phyloP scores from a whole-genome alignment of 2,113 vertebrate species.

The Clinocottus analis region DNA sequence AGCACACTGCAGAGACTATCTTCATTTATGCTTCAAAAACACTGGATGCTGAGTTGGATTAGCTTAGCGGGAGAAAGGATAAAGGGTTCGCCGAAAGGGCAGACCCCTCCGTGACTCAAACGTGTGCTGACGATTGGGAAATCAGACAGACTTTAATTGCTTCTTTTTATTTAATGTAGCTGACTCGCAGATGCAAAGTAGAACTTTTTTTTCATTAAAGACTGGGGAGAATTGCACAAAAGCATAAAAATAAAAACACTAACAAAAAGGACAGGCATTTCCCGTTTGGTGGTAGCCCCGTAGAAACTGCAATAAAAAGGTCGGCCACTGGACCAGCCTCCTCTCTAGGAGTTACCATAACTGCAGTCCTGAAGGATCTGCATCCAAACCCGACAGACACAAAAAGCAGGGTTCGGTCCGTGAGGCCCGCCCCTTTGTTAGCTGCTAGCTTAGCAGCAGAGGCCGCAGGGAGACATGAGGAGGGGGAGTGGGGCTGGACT shows the following conservation, averaged over 20 bases:
- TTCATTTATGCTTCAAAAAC: slow-evolving; percentile 86
- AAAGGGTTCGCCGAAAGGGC: slow-evolving; percentile 56
- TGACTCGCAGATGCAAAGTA: slow-evolving; percentile 61
- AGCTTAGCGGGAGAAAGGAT: slow-evolving; percentile 69
- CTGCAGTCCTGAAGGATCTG: slow-evolving; percentile 46
- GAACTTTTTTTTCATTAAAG: slow-evolving; percentile 64
- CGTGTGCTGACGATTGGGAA: slow-evolving; percentile 61
- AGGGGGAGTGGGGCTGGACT: slow-evolving; percentile 40
- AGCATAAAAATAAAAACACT: slow-evolving; percentile 21
- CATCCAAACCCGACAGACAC: slow-evolving; percentile 2
- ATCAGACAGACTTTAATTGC: slow-evolving; percentile 58
- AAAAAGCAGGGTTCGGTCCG: slow-evolving; percentile 40
- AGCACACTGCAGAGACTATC: slow-evolving; percentile 80
- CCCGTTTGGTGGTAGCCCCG: slow-evolving; percentile 41
- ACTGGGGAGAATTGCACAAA: slow-evolving; percentile 77
- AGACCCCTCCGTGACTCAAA: slow-evolving; percentile 56
- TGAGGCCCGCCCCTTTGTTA: slow-evolving; percentile 40
- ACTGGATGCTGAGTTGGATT: slow-evolving; percentile 81
- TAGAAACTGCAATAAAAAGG: slow-evolving; percentile 58
- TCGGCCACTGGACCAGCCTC: slow-evolving; percentile 12
- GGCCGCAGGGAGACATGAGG: slow-evolving; percentile 44
- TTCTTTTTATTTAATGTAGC: slow-evolving; percentile 48
- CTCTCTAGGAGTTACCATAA: slow-evolving; percentile 42
- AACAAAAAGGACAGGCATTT: slow-evolving; percentile 53
- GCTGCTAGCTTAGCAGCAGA: slow-evolving; percentile 57